Evolutionary conservation across 2,888 invertebrate genomes (phyloP), one percentile per base, ranked within the genome.

Genomic region (Parnassius apollo): DNA sequence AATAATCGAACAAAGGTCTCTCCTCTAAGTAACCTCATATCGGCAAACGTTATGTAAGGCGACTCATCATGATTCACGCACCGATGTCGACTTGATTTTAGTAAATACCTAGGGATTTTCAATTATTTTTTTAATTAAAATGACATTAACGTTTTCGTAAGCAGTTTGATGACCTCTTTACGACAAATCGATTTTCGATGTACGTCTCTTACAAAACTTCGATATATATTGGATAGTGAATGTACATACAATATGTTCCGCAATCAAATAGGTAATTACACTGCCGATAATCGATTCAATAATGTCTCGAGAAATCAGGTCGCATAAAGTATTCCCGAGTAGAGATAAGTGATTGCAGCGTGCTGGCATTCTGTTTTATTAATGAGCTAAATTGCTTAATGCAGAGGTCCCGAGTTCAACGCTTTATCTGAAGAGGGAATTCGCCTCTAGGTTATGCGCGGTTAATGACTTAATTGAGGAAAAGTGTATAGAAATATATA

Each of bases 301-400:
- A 46, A 48, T 22, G 52, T 58, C 44, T 45, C 57, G 4, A 57
- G 55, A 55, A 63, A 71, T 69, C 64, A 71, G 71, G 74, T 71
- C 71, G 69, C 70, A 71, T 68, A 50, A 63, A 57, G 51, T 46
- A 62, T 54, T 67, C 66, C 67, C 68, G 61, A 62, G 62, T 65
- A 59, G 58, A 66, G 67, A 69, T 67, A 68, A 61, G 65, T 68
- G 71, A 70, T 70, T 72, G 72, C 61, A 56, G 56, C 61, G 66
- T 65, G 70, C 66, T 45, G 67, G 66, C 65, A 65, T 63, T 66
- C 66, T 59, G 69, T 65, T 66, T 64, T 62, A 70, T 73, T 75
- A 78, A 81, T 76, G 76, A 80, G 81, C 81, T 85, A 81, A 88
- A 84, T 88, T 87, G 81, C 82, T 85, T 86, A 82, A 88, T 82